Evolutionary conservation across 2,113 vertebrate species (phyloP).

Genomic region (Chaetops frenatus): DNA sequence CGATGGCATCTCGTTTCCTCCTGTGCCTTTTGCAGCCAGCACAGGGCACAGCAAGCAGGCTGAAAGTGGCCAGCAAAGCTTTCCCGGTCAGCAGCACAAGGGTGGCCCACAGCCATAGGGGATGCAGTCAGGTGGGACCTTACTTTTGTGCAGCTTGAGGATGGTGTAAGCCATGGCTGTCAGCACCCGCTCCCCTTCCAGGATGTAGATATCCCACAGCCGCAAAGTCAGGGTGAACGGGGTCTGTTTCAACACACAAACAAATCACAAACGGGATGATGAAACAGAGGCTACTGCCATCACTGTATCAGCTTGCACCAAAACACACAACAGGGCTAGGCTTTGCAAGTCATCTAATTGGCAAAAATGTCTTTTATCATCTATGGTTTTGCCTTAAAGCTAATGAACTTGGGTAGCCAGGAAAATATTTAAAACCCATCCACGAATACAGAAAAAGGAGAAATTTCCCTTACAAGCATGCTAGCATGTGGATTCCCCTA

Average conservation of each 20-base stretch:
- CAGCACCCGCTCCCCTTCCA: constrained; percentile 81
- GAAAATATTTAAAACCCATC: neutral
- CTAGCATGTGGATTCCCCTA: neutral
- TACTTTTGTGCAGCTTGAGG: constrained; percentile 87
- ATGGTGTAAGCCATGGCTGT: constrained; percentile 82
- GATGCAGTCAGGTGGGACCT: neutral
- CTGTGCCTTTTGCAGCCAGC: neutral
- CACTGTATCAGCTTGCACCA: neutral
- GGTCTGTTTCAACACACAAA: constrained; percentile 67
- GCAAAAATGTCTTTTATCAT: neutral
- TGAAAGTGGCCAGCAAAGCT: neutral
- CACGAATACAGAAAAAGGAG: neutral
- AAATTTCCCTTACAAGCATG: neutral
- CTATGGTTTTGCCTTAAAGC: neutral
- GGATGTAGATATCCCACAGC: constrained; percentile 86
- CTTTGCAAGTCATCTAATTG: neutral
- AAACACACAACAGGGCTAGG: neutral
- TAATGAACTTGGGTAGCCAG: rapidly evolving
- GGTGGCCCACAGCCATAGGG: neutral
- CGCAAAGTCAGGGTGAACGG: constrained; percentile 84
- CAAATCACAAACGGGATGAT: neutral
- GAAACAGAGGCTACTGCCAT: neutral
- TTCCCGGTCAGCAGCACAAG: neutral
- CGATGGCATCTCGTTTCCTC: neutral
- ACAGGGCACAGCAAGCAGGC: neutral